Evolutionary conservation across 1,140 invertebrate species (phyloP).

Genomic region (Dendrolimus kikuchii): DNA sequence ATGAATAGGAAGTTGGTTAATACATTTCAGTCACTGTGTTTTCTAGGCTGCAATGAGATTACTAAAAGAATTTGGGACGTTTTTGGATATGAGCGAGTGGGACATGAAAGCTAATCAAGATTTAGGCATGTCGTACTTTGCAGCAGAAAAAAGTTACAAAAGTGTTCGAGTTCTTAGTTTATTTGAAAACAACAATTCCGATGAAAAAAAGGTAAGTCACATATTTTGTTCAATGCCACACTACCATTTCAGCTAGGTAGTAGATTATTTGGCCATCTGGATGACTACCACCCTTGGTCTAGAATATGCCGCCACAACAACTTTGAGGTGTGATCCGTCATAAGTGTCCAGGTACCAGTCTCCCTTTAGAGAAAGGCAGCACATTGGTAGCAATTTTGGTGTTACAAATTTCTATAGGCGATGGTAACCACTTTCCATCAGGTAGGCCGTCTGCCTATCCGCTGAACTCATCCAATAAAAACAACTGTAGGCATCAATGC

Average conservation of each 20-base stretch:
- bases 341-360: no score
- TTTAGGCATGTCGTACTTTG: constrained; percentile 11
- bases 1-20: no score
- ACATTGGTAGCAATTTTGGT: no score
- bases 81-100: constrained; percentile 11
- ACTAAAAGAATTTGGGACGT: not conserved
- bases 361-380: no score
- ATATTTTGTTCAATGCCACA: not conserved
- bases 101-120: constrained; percentile 14
- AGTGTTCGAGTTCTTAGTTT: constrained; percentile 10
- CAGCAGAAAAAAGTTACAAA: constrained; percentile 11
- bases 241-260: not conserved
- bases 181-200: constrained; percentile 16
- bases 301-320: no score
- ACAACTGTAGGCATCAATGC: not conserved
- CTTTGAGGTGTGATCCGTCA: no score
- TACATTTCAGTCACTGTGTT: constrained; percentile 8
- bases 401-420: no score
- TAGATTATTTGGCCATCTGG: not conserved
- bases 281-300: no score
- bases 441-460: no score
- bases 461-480: not conserved
- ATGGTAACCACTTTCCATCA: no score
- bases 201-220: constrained; percentile 13
- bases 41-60: constrained; percentile 17